Evolutionary conservation across 2,797 vertebrate genomes (phyloP), one percentile per base, ranked within the genome.

Genomic region (Aeoliscus strigatus): DNA sequence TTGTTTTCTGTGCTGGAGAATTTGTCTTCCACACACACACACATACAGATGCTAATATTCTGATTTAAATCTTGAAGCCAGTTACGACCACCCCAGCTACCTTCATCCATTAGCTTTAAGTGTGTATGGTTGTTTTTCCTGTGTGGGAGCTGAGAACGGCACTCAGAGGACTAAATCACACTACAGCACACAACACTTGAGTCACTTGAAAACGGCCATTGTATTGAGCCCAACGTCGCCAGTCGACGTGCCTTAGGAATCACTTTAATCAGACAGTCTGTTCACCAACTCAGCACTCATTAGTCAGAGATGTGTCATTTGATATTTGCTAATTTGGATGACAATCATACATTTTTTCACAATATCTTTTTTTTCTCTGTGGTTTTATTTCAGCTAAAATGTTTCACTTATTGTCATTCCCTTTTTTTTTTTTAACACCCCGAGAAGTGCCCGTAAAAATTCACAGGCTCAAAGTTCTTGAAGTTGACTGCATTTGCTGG

Each of bases 1-100:
- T 75, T 73, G 58, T 73, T 70, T 54, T 45, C 39, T 1, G 0
- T 24, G 41, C 45, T 23, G 29, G 27, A 35, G 36, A 38, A 58
- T 61, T 42, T 17, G 31, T 51, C 44, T 52, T 29, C 31, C 27
- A 24, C 43, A n/a, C 15, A 21, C 17, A 39, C 6, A 30, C 47
- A 41, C 6, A 30, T 44, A 41, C 27, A 5, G 27, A 28, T 6
- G 2, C 5, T 16, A 37, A 26, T 41, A 3, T 16, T 44, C 32
- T 1, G 14, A 24, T 33, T 6, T 17, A 27, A 27, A 13, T 1
- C 1, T 21, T 2, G 1, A 29, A 26, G 34, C 28, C 31, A 12
- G 41, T 13, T 25, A 25, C 2, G 2, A 40, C 6, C 6, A 53
- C 27, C 21, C 13, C 27, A 42, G 36, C 44, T 35, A 37, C 47